Evolutionary conservation across 2,888 invertebrate species (phyloP), one percentile per base, ranked within the genome.

Genomic region (Anodontia alba): DNA sequence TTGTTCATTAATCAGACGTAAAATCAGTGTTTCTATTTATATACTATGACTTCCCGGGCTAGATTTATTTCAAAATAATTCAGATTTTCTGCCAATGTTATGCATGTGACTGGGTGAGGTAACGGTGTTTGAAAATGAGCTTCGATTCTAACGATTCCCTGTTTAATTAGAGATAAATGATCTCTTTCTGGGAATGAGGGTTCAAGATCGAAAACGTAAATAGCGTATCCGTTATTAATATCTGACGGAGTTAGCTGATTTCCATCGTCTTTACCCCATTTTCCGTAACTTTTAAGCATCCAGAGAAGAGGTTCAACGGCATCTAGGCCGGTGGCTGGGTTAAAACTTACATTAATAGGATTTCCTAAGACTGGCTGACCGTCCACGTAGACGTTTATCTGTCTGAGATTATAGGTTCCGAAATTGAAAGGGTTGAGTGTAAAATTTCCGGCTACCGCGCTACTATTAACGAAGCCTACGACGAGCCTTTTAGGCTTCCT

Each of bases 381-480:
- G 26, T 80, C 76, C 7, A 76, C 62, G 23, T 42, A 57, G 12
- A 80, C 57, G 10, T 62, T 51, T 36, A 81, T 33, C 57, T 81
- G 67, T 17, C 42, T 77, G 33, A 81, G 29, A n/a, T 66, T 54
- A 31, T 71, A 81, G 26, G 46, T n/a, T 42, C 72, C 72, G 31
- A 78, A 78, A 67, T 81, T 78, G 46, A 38, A 72, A 1, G 75
- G 81, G 3, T 70, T 71, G 10, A 69, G 23, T 3, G 46, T 38
- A 46, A 66, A 81, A 17, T 36, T 23, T 36, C 81, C 81, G 17
- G 78, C 26, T 33, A 75, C 78, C 0, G 77, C 68, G 17, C 43
- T 46, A 43, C 78, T 74, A 26, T 78, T 75, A 10, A 68, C 82
- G 20, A 82, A 82, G 29, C 54, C 78, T 3, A 82, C n/a, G 0